Evolutionary conservation across 1,140 invertebrate genomes (phyloP), one percentile per base, ranked within the genome.

Genomic region (Sinonovacula constricta): DNA sequence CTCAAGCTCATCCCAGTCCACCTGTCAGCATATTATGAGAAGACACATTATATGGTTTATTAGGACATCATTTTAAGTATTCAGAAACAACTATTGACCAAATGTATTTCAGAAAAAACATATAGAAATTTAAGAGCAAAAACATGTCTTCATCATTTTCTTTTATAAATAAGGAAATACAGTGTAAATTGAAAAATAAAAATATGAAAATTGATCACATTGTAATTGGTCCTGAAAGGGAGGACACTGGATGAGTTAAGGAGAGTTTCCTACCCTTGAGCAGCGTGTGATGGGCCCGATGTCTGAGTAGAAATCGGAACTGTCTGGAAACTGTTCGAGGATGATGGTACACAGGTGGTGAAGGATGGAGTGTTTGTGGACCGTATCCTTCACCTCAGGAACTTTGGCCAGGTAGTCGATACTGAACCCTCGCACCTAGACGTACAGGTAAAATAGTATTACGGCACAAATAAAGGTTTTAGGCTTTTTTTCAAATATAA

Each of bases 361-460:
- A 49, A 99, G 93, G 69, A 99, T 92, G 28, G 98, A 98, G 91
- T 99, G 97, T 91, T 99, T 99, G 91, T 99, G 97, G 31, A 99
- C 97, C 0, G 98, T 99, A 91, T 99, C 98, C 92, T 99, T 99
- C 1, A 99, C 98, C 93, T 99, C 99, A 83, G 98, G 97, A 83
- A 99, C 97, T 93, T 99, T 99, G 56, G 97, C 93, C 82, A 99
- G 92, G 91, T 99, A 99, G 86, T 99, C 98, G 82, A 99, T 94
- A 90, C 98, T 97, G 92, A 99, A 99, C 31, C 98, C 99, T 93
- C 98, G 98, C 15, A 96, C 95, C 93, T 94, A 84, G 45, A n/a
- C n/a, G n/a, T n/a, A n/a, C n/a, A n/a, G n/a, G n/a, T n/a, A n/a
- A n/a, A n/a, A n/a, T n/a, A n/a, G n/a, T n/a, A n/a, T n/a, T n/a